Evolutionary conservation across 1,140 invertebrate genomes (phyloP).

Genomic region (Melitaea cinxia): DNA sequence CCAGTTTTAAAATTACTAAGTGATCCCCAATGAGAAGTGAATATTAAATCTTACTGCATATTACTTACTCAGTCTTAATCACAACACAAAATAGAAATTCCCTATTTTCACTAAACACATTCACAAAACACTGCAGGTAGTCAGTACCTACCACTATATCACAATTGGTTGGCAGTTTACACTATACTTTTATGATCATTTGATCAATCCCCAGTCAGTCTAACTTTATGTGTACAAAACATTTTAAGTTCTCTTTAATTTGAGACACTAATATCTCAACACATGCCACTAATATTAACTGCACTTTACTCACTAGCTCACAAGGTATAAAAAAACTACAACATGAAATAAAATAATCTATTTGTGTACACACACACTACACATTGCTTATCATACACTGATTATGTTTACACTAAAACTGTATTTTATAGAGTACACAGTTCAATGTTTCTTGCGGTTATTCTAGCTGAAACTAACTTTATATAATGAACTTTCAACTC

Average conservation of each 20-base stretch:
- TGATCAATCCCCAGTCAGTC: slow-evolving; percentile 15
- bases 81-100: slow-evolving; percentile 20
- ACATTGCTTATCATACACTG: slow-evolving; percentile 73
- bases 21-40: too few species aligned
- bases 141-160: slow-evolving; percentile 27
- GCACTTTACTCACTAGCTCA: slow-evolving; percentile 59
- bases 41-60: slow-evolving; percentile 5
- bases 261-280: slow-evolving; percentile 26
- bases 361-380: slow-evolving; percentile 77
- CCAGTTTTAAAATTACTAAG: too few species aligned
- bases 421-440: slow-evolving; percentile 51
- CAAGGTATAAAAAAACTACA: slow-evolving; percentile 79
- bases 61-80: slow-evolving; percentile 39
- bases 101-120: slow-evolving; percentile 41
- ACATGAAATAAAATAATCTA: slow-evolving; percentile 72
- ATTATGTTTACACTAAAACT: slow-evolving; percentile 6
- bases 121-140: slow-evolving; percentile 35
- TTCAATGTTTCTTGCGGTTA: slow-evolving; percentile 34
- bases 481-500: slow-evolving; percentile 42
- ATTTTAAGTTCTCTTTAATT: slow-evolving; percentile 1
- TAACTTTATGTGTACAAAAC: slow-evolving; percentile 4
- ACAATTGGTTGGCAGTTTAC: slow-evolving; percentile 13
- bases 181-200: slow-evolving; percentile 11
- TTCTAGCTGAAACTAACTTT: slow-evolving; percentile 65
- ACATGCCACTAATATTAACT: slow-evolving; percentile 40